Evolutionary conservation across 1,140 invertebrate genomes (phyloP), one percentile per base, ranked within the genome.

Genomic region (Palaemon carinicauda): DNA sequence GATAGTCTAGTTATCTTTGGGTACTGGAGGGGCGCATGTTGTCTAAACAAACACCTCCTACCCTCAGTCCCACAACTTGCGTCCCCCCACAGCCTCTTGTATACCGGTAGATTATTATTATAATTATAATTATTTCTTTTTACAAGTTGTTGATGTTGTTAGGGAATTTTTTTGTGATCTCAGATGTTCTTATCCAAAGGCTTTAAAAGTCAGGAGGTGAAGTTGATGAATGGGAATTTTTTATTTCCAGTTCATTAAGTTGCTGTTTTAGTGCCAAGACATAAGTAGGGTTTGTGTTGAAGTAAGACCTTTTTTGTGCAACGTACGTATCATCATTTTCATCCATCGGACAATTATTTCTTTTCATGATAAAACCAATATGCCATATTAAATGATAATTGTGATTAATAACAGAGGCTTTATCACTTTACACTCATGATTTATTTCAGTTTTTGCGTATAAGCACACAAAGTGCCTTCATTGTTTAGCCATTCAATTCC

Each of bases 171-270:
- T 87, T 87, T 87, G 85, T 87, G 85, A 87, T 87, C 85, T 87
- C 85, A 87, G 85, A 87, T 87, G 85, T 87, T 87, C 80, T 87
- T 87, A 82, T 82, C 85, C 85, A 87, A 87, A 87, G 85, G 85
- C 85, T 87, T 87, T 87, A 87, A 87, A 87, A 87, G 85, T 87
- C 85, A 87, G 85, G 85, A 87, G 79, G 85, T 87, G 79, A 81
- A 81, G 85, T 75, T 82, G n/a, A 87, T 82, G 85, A 78, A 87
- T 77, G 33, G 85, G 79, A 82, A 82, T 78, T 51, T 51, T 77
- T 82, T 52, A 71, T 79, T 87, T 87, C 71, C 85, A 77, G 29
- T 82, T 87, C 85, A 82, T 78, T 87, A 69, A 71, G 56, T 82
- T 87, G 79, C 80, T 86, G 84, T 87, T 81, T 87, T 81, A 87